Evolutionary conservation across 1,140 invertebrate genomes (phyloP).

Genomic region (Drosophila kepulauana): DNA sequence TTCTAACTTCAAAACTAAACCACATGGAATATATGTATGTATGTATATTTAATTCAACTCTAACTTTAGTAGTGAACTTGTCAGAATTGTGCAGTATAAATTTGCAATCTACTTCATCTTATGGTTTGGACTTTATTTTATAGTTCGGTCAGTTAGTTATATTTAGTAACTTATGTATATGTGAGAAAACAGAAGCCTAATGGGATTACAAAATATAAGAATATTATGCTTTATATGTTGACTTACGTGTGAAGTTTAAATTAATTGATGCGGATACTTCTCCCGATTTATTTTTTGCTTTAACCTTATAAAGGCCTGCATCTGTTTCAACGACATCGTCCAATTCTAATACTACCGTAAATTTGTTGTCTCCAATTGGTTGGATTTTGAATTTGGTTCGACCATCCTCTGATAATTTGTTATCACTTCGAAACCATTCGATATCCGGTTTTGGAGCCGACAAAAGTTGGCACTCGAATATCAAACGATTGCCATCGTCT

Average conservation of each 20-base stretch:
- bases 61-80: too few relatives aligned
- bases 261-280: slow-evolving; percentile 99
- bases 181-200: not conserved
- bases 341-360: slow-evolving; percentile 95
- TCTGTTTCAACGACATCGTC: slow-evolving; percentile 98
- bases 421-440: slow-evolving; percentile 95
- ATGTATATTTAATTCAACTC: too few relatives aligned
- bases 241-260: slow-evolving; percentile 98
- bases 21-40: too few relatives aligned
- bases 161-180: too few relatives aligned
- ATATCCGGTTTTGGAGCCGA: slow-evolving; percentile 96
- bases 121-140: too few relatives aligned
- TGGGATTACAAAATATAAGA: not conserved
- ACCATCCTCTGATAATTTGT: slow-evolving; percentile 91
- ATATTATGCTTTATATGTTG: not conserved
- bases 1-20: too few relatives aligned
- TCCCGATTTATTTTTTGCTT: slow-evolving; percentile 98
- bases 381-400: slow-evolving; percentile 95
- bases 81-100: too few relatives aligned
- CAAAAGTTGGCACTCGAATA: slow-evolving; percentile 97
- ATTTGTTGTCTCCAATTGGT: slow-evolving; percentile 93
- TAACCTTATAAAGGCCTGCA: slow-evolving; percentile 98
- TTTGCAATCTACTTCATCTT: too few relatives aligned
- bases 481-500: slow-evolving; percentile 97
- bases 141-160: too few relatives aligned